A percentile compares a stretch with the other conserved stretches of the same genome.
Conservation (phyloP, 2,113 vertebrate genomes). For the human region DNA sequence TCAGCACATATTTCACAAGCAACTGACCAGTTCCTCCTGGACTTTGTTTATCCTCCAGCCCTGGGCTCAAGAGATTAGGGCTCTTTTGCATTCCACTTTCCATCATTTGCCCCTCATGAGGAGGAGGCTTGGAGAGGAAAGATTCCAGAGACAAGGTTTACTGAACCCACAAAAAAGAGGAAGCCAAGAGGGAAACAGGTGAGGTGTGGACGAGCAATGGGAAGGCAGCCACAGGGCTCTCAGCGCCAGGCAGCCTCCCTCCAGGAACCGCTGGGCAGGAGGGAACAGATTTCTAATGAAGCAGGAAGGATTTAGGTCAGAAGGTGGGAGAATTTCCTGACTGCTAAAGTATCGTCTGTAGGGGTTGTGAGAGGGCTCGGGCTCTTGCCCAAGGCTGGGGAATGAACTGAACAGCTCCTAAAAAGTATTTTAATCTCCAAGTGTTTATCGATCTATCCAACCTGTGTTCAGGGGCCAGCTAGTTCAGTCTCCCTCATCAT, state of each 20-base stretch:
- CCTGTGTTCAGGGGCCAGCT: background rate
- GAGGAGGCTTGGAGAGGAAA: background rate
- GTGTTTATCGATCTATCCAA: constrained; percentile 32
- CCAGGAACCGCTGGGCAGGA: background rate
- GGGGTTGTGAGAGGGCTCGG: constrained; percentile 52
- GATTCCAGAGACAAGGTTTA: background rate
- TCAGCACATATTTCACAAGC: constrained; percentile 57
- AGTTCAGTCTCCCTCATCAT: background rate
- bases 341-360: background rate
- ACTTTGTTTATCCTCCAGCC: constrained; percentile 51
- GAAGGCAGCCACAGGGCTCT: background rate
- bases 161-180: background rate
- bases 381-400: constrained; percentile 46
- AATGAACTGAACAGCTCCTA: background rate
- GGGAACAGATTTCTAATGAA: constrained; percentile 5
- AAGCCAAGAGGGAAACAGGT: constrained; percentile 39
- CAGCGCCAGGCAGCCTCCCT: background rate
- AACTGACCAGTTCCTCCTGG: constrained; percentile 57
- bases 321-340: constrained; percentile 61
- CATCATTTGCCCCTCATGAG: background rate
- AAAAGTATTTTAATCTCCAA: constrained; percentile 52
- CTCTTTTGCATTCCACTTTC: background rate
- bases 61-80: constrained; percentile 35
- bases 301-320: constrained; percentile 71
- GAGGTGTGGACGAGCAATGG: background rate